Evolutionary conservation across 1,140 invertebrate species (phyloP).

Genomic region (Neodiprion pinetum): DNA sequence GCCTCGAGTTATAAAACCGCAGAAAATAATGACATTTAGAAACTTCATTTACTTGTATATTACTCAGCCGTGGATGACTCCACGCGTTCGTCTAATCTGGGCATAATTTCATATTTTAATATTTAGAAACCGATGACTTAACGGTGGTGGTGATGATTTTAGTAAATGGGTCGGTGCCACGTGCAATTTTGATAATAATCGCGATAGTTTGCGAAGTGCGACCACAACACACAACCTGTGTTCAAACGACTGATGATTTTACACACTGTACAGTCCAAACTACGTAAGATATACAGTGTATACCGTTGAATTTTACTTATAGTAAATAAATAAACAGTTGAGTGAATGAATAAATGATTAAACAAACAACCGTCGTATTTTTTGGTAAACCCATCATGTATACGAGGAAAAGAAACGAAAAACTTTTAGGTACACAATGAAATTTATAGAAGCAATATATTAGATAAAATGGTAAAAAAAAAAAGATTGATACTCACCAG

Average conservation of each 20-base stretch:
- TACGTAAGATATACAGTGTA: too few relatives aligned
- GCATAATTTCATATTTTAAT: neutral
- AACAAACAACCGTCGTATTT: neutral
- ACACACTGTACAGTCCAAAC: too few relatives aligned
- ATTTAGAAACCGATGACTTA: neutral
- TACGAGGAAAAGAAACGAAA: neutral
- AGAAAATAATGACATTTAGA: too few relatives aligned
- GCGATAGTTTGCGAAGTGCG: neutral
- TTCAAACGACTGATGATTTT: too few relatives aligned
- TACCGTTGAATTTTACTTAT: neutral
- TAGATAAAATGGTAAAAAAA: neutral
- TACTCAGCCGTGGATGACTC: too few relatives aligned
- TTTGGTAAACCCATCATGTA: too few relatives aligned
- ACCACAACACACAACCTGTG: too few relatives aligned
- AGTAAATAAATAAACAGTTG: neutral
- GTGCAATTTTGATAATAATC: neutral
- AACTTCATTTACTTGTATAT: too few relatives aligned
- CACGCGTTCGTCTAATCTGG: neutral
- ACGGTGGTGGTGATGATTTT: conserved; percentile 6
- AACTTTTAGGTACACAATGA: neutral
- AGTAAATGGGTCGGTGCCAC: conserved; percentile 13
- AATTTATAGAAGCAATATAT: neutral
- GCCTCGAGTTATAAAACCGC: too few relatives aligned
- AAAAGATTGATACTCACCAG: conserved; percentile 64
- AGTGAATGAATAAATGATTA: neutral